Base-by-base conservation (phyloP, 2,797 vertebrate species). In the Adelosebastes latens region DNA sequence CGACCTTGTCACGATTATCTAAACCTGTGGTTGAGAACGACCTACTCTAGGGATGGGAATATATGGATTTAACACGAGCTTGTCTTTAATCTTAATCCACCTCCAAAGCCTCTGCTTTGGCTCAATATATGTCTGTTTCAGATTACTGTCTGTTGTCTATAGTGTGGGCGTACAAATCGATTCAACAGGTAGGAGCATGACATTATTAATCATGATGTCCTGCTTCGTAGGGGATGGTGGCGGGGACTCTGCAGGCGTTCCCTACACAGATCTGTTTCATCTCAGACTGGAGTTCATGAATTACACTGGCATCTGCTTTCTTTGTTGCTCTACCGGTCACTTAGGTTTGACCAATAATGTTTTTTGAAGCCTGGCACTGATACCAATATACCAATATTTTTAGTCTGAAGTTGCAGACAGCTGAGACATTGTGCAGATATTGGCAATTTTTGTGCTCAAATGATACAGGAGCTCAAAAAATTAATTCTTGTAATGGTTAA, bases 131-230 rank as follows among this genome's bases (percentile, higher is more conserved):
- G 32, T 72, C 67, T 49, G 32, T 58, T 42, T 78, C 55, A 58
- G 79, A 42, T 72, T 72, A n/a, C 73, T 14, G 73, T 27, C 72
- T 46, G 84, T 52, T 58, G 68, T 79, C 65, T 56, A 42, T 42
- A 8, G 61, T 52, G 76, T 79, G 82, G 84, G 62, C 3, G 27
- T 62, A 16, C 70, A 55, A 42, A 88, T 9, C 20, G 53, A 72
- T 87, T 60, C 77, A 82, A 25, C 86, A 88, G 83, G 82, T 88
- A 72, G 36, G 7, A 72, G 49, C 70, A 7, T 39, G 12, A 24
- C 83, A 88, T 86, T 80, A 89, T 88, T 61, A 83, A 86, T 88
- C 85, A 84, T 27, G 4, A 80, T 49, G 82, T 82, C 49, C 46
- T n/a, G 64, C 64, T 31, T 53, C 5, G 6, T 55, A 46, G 63